Evolutionary conservation across 2,797 vertebrate species (phyloP).

Genomic region (Chaetophractus vellerosus): DNA sequence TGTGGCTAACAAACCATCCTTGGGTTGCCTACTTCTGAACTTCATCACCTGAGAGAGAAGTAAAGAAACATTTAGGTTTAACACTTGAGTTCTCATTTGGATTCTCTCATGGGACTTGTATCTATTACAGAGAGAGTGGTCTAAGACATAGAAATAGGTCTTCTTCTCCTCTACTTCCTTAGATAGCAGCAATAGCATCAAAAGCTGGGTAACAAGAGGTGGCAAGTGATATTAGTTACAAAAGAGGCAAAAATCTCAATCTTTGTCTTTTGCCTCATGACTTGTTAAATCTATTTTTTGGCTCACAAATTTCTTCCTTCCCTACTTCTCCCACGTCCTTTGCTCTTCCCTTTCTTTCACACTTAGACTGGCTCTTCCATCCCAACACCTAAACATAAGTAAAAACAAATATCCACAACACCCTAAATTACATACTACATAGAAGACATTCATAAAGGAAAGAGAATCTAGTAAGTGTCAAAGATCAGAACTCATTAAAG

Average conservation of each 20-base stretch:
- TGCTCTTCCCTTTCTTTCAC: background rate
- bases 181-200: background rate
- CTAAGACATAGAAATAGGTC: slow-evolving; percentile 45
- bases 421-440: background rate
- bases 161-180: background rate
- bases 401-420: slow-evolving; percentile 4
- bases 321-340: background rate
- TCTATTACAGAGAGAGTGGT: slow-evolving; percentile 18
- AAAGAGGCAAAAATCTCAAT: slow-evolving; percentile 1
- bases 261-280: background rate
- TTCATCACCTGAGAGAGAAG: background rate
- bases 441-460: slow-evolving; percentile 41
- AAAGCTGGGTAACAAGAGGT: slow-evolving; percentile 2
- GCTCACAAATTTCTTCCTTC: background rate
- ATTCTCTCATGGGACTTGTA: background rate
- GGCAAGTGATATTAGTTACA: background rate
- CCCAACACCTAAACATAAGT: background rate
- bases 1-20: background rate
- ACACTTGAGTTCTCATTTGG: background rate
- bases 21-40: background rate
- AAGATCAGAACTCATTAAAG: slow-evolving; percentile 60
- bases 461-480: slow-evolving; percentile 12
- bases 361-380: background rate
- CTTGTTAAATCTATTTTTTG: slow-evolving; percentile 14
- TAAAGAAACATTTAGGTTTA: slow-evolving; percentile 33